A percentile compares a stretch with the other conserved stretches of the same genome.
phyloP scores from a whole-genome alignment of 2,113 vertebrate genomes.

The Hypomesus transpacificus region DNA sequence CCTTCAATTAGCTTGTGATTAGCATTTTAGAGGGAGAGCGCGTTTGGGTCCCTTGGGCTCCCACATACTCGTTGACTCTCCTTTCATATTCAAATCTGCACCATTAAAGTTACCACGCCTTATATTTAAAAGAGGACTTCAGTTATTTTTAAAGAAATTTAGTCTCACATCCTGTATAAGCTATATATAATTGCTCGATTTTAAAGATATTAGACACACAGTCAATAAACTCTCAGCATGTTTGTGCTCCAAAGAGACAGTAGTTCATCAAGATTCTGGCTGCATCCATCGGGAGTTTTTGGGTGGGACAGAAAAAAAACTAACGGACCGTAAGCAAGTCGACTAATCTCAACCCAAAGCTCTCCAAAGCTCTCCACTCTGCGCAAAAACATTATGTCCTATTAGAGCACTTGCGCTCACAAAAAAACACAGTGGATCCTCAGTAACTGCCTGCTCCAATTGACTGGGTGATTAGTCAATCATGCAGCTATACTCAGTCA shows the following conservation, averaged over 20 bases:
- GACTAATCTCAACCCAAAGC: too few species aligned
- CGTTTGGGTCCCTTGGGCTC: constrained; percentile 65
- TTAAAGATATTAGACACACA: constrained; percentile 27
- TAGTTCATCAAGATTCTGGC: constrained; percentile 3
- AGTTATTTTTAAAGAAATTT: constrained; percentile 54
- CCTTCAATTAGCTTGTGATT: constrained; percentile 70
- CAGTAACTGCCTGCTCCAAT: constrained; percentile 60
- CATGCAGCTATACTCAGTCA: constrained; percentile 49
- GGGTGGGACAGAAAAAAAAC: too few species aligned
- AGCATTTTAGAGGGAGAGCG: constrained; percentile 72
- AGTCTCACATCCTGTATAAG: constrained; percentile 48
- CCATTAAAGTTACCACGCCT: constrained; percentile 65
- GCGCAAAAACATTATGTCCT: too few species aligned
- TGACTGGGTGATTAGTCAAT: constrained; percentile 54
- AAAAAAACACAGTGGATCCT: too few species aligned
- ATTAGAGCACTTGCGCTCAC: too few species aligned
- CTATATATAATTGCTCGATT: constrained; percentile 47
- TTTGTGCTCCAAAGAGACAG: constrained; percentile 22
- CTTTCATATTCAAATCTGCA: constrained; percentile 70
- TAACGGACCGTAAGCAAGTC: too few species aligned
- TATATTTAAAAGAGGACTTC: constrained; percentile 64
- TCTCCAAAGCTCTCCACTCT: too few species aligned
- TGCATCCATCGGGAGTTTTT: too few species aligned
- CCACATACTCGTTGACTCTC: constrained; percentile 39
- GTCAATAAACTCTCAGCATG: background rate